Evolutionary conservation across 2,797 vertebrate genomes (phyloP).

Genomic region (Echeneis naucrates): DNA sequence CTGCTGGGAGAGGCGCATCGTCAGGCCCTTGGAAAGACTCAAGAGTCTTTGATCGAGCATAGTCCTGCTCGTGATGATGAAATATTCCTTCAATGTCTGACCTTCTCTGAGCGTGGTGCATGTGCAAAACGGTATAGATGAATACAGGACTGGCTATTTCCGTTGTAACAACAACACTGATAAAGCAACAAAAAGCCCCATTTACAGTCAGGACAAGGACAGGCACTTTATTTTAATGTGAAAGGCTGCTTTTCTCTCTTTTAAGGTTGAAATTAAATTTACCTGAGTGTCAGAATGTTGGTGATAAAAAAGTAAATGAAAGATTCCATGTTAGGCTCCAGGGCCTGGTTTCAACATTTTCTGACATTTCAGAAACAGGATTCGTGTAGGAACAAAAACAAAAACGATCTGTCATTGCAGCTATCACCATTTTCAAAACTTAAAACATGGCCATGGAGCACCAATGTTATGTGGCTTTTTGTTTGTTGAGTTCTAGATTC

Average conservation of each 20-base stretch:
- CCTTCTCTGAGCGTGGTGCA: neutral
- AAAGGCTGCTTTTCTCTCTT: neutral
- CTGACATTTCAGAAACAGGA: neutral
- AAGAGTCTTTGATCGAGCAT: slow-evolving; percentile 10
- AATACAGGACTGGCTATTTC: neutral
- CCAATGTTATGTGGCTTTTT: neutral
- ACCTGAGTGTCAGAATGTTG: neutral
- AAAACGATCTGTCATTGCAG: neutral
- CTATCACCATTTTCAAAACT: neutral
- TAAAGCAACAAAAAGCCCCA: neutral
- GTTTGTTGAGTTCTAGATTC: too few relatives aligned
- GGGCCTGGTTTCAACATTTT: neutral
- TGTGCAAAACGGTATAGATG: neutral
- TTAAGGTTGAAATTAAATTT: neutral
- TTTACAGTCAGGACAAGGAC: neutral
- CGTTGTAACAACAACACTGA: slow-evolving; percentile 12
- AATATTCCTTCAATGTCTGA: slow-evolving; percentile 1
- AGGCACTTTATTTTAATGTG: neutral
- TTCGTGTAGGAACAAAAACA: neutral
- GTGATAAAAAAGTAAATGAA: neutral
- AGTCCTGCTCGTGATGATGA: slow-evolving; percentile 12
- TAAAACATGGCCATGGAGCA: neutral
- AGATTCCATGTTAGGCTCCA: too few relatives aligned
- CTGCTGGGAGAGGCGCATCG: slow-evolving; percentile 36
- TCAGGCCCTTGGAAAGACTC: slow-evolving; percentile 33